phyloP scores from a whole-genome alignment of 2,113 vertebrate species.

The Aythya baeri region DNA sequence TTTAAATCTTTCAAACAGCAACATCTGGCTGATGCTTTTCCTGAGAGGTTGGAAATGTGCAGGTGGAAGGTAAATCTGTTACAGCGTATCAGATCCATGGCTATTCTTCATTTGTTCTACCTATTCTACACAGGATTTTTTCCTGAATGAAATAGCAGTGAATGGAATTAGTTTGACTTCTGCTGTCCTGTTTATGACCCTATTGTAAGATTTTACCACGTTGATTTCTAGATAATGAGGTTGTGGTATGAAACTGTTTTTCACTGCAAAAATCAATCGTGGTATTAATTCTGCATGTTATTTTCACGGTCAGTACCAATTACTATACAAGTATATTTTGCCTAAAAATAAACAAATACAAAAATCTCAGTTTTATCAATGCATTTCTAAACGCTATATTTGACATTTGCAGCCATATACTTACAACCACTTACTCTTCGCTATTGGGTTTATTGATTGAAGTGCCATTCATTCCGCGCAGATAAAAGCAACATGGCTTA shows the following conservation, averaged over 20 bases:
- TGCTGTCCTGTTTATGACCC: neutral
- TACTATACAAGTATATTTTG: constrained; percentile 51
- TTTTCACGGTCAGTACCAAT: constrained; percentile 64
- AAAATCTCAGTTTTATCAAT: constrained; percentile 27
- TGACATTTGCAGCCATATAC: constrained; percentile 50
- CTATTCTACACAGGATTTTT: neutral
- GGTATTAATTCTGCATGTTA: constrained; percentile 57
- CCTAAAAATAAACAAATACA: constrained; percentile 46
- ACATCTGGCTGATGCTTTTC: neutral
- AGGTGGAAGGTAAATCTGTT: neutral
- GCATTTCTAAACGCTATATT: constrained; percentile 49
- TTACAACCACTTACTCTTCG: constrained; percentile 31
- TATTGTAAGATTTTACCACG: constrained; percentile 20
- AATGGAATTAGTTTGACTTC: constrained; percentile 35
- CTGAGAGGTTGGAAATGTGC: neutral
- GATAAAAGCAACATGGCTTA: constrained; percentile 59
- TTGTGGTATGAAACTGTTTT: constrained; percentile 60
- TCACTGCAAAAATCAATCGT: constrained; percentile 53
- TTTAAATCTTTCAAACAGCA: neutral
- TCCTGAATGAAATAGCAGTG: constrained; percentile 5
- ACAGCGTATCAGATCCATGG: neutral
- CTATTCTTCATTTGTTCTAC: neutral
- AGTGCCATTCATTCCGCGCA: constrained; percentile 70
- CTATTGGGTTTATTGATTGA: constrained; percentile 67
- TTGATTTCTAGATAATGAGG: constrained; percentile 59